A percentile compares a stretch with the other conserved stretches of the same genome.
Evolutionary conservation across 2,888 invertebrate genomes (phyloP).

Genomic region (Pseudococcus viburni): DNA sequence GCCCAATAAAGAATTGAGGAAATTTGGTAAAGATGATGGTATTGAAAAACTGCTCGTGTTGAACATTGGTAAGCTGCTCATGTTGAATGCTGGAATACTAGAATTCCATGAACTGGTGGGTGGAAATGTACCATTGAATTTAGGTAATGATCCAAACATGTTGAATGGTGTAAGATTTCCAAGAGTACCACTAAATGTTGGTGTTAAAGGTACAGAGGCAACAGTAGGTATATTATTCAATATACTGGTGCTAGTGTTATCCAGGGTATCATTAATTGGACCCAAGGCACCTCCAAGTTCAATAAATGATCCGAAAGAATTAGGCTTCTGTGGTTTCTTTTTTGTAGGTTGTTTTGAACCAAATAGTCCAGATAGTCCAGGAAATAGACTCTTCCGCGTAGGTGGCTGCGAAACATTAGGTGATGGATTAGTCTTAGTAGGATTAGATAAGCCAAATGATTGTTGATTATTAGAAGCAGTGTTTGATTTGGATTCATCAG

Average conservation of each 20-base stretch:
- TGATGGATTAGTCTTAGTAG: background rate
- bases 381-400: background rate
- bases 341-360: background rate
- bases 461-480: background rate
- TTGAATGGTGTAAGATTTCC: background rate
- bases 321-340: background rate
- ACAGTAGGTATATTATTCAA: background rate
- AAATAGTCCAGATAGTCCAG: background rate
- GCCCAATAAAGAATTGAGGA: background rate
- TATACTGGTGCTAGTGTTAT: background rate
- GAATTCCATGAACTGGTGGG: background rate
- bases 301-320: background rate
- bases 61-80: background rate
- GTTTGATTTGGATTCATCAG: background rate
- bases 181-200: background rate
- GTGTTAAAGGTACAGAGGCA: background rate
- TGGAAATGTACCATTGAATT: background rate
- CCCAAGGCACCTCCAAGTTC: slow-evolving; percentile 27
- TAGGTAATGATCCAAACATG: background rate
- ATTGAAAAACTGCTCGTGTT: background rate
- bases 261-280: background rate
- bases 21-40: background rate
- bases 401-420: background rate
- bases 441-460: background rate
- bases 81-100: background rate